These are phyloP conservation scores for Cataglyphis hispanica DNA, from an alignment of 1,140 invertebrate species.

Conservation along the genomic window DNA sequence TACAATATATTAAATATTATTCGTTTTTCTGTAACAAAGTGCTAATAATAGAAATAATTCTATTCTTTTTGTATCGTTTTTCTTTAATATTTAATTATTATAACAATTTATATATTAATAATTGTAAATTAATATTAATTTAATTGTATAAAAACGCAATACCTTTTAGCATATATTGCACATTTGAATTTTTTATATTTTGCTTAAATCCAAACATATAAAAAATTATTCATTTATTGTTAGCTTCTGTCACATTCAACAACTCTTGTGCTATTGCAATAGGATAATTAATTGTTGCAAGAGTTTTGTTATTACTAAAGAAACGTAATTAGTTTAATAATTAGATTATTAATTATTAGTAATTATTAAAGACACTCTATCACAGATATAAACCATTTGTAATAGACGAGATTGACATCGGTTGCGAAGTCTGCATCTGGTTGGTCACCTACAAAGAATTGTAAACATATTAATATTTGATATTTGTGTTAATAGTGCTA, in stretches of 20 bases:
- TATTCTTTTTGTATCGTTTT: neutral
- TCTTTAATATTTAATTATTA: neutral
- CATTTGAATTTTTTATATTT: neutral
- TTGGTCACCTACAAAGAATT: neutral
- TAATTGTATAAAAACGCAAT: neutral
- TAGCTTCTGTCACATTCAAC: neutral
- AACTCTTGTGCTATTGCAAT: neutral
- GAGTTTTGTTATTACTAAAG: neutral
- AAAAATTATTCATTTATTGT: conserved; percentile 21
- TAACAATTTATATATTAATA: no score
- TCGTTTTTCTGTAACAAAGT: neutral
- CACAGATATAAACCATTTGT: neutral
- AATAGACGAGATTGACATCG: conserved; percentile 4
- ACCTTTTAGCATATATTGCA: conserved; percentile 20
- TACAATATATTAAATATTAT: conserved; percentile 17
- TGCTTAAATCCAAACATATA: conserved; percentile 55
- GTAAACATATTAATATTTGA: neutral
- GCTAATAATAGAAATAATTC: neutral
- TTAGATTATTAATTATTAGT: no score
- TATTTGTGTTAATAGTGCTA: neutral
- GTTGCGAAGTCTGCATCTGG: neutral
- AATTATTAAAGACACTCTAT: neutral
- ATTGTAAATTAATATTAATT: neutral
- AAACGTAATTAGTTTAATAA: no score
- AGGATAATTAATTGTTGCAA: neutral